Conservation (phyloP, 2,113 vertebrate species). For the Glareola pratincola region DNA sequence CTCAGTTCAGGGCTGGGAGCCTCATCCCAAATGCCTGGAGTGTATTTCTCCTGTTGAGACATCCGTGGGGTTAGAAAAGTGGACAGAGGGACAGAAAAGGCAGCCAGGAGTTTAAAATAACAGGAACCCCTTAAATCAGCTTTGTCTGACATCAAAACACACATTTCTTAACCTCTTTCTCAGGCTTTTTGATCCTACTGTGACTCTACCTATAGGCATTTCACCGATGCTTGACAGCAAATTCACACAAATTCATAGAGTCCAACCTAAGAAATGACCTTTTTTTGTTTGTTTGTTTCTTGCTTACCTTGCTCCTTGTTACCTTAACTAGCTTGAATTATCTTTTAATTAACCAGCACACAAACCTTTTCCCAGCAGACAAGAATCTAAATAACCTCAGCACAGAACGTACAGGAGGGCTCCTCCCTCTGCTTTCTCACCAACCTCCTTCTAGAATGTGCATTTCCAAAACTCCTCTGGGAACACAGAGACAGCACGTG, state of each 20-base stretch:
- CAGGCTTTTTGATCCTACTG: neutral
- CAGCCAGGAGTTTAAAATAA: neutral
- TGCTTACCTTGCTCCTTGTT: neutral
- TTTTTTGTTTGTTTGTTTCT: neutral
- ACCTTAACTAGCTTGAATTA: neutral
- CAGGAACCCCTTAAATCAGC: neutral
- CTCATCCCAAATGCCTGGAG: neutral
- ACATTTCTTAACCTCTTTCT: neutral
- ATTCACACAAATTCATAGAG: neutral
- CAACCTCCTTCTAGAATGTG: neutral
- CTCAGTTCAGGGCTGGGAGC: neutral
- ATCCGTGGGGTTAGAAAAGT: neutral
- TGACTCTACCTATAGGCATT: neutral
- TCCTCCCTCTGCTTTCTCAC: neutral
- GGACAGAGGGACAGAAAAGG: neutral
- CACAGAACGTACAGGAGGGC: neutral
- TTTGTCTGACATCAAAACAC: neutral
- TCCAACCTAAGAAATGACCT: no score
- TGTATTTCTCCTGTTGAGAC: neutral
- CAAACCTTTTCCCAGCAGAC: neutral
- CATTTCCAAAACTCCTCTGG: neutral
- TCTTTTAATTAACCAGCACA: neutral
- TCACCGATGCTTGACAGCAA: neutral
- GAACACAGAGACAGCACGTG: neutral
- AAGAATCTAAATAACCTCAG: neutral